A percentile compares a stretch with the other conserved stretches of the same genome.
These are phyloP conservation scores for Dilophus febrilis DNA, from an alignment of 2,888 invertebrate genomes.

Conservation along the genomic window DNA sequence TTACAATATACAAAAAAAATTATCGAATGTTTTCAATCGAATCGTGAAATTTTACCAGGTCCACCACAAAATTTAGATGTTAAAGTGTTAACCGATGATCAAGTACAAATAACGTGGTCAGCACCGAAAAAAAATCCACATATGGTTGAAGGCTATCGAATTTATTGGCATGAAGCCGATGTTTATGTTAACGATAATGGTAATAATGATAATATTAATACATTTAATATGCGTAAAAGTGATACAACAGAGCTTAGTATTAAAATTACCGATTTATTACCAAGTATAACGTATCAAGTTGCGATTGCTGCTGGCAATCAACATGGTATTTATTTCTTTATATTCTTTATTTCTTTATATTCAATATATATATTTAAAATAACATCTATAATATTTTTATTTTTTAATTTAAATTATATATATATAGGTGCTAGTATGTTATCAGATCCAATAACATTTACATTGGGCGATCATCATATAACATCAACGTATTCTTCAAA, in stretches of 20 bases:
- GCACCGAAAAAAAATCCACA: slow-evolving; percentile 66
- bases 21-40: slow-evolving; percentile 65
- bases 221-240: slow-evolving; percentile 32
- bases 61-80: slow-evolving; percentile 53
- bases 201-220: slow-evolving; percentile 31
- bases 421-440: slow-evolving; percentile 50
- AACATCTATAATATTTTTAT: no score
- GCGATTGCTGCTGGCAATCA: slow-evolving; percentile 70
- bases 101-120: slow-evolving; percentile 55
- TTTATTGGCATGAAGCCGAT: slow-evolving; percentile 61
- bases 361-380: no score
- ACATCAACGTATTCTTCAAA: slow-evolving; percentile 42
- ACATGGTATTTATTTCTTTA: slow-evolving; percentile 33
- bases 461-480: slow-evolving; percentile 54
- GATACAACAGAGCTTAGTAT: slow-evolving; percentile 58
- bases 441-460: slow-evolving; percentile 55
- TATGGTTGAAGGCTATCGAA: slow-evolving; percentile 64
- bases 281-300: slow-evolving; percentile 59
- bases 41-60: slow-evolving; percentile 58
- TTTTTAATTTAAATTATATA: neutral
- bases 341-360: neutral
- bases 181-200: slow-evolving; percentile 7
- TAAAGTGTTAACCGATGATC: slow-evolving; percentile 37
- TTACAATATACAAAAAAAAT: slow-evolving; percentile 57
- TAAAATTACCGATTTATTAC: slow-evolving; percentile 50